Base-by-base conservation (phyloP, 1,140 invertebrate genomes). In the Dreissena polymorpha region DNA sequence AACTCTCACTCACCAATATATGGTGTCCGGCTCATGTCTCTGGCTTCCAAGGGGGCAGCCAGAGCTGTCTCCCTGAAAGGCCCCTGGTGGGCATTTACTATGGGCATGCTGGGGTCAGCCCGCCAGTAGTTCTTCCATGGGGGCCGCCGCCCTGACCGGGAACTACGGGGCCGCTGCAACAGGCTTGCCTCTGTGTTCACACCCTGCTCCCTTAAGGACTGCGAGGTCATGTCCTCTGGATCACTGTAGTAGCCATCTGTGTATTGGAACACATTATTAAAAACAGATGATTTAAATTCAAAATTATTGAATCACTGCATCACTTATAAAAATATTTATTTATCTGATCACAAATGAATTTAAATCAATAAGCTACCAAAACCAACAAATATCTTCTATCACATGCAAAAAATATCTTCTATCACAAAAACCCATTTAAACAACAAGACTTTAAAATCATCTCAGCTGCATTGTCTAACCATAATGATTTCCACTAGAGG, bases 51-150 rank as follows among this genome's bases (percentile, higher is more conserved):
- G 13, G 91, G 91, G 67, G 88, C 89, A 64, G 89, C 86, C 23
- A 90, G 69, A 39, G 89, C 87, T 13, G 90, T 91, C 69, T 92
- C 90, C 72, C 89, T 88, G 80, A 90, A 92, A 1, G 90, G 86
- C 10, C 85, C 88, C 55, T 71, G 73, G 55, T 50, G 51, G 57
- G 69, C 63, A 25, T 80, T 83, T 23, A 70, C 64, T 12, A 84
- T 53, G 12, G 74, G 74, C 75, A 72, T 27, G 10, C n/a, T 50
- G n/a, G 83, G 83, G 57, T 91, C 87, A 72, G 73, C 88, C 29
- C 83, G 63, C 89, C 90, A 92, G 71, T 92, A 91, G 53, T 89
- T 89, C 77, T 86, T 88, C 91, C 90, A 91, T 23, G 84, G 76
- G n/a, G 89, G 88, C 21, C 88, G 85, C 14, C 70, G 84, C 0